phyloP scores from a whole-genome alignment of 2,113 vertebrate species.

The Siphamia tubifer region DNA sequence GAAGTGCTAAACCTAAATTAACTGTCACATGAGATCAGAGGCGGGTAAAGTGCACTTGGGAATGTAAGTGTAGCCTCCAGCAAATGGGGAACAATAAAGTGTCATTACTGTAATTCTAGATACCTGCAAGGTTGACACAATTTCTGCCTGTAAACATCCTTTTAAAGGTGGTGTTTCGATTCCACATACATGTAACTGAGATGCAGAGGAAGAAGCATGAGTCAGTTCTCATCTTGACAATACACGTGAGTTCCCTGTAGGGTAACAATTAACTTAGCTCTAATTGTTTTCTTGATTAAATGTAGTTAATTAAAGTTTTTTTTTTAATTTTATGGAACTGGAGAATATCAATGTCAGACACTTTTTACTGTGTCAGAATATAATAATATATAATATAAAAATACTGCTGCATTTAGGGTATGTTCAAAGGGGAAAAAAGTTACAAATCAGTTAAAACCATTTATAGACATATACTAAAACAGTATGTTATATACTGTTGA shows the following conservation, averaged over 20 bases:
- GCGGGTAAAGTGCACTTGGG: neutral
- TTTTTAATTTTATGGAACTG: too few relatives aligned
- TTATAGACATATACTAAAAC: too few relatives aligned
- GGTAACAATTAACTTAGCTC: too few relatives aligned
- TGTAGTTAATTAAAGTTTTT: too few relatives aligned
- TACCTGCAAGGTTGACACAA: neutral
- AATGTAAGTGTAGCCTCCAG: conserved; percentile 8
- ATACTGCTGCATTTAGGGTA: too few relatives aligned
- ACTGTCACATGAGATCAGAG: conserved; percentile 12
- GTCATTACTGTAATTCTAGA: conserved; percentile 13
- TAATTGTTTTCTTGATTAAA: too few relatives aligned
- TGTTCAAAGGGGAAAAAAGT: too few relatives aligned
- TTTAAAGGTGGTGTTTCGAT: neutral
- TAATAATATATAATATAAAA: too few relatives aligned
- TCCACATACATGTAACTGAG: neutral
- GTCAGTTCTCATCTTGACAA: neutral
- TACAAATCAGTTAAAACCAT: too few relatives aligned
- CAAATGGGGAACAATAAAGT: conserved; percentile 1
- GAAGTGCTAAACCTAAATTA: conserved; percentile 5
- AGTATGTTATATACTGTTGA: too few relatives aligned
- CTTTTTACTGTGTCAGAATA: too few relatives aligned
- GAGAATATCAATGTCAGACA: too few relatives aligned
- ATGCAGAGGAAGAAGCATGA: neutral
- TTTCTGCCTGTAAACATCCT: neutral
- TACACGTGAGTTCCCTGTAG: neutral